Percentiles rank a stretch among this genome's conserved stretches.
These are phyloP conservation scores for Hypercompe scribonia DNA, from an alignment of 2,888 invertebrate genomes.

Conservation along the genomic window DNA sequence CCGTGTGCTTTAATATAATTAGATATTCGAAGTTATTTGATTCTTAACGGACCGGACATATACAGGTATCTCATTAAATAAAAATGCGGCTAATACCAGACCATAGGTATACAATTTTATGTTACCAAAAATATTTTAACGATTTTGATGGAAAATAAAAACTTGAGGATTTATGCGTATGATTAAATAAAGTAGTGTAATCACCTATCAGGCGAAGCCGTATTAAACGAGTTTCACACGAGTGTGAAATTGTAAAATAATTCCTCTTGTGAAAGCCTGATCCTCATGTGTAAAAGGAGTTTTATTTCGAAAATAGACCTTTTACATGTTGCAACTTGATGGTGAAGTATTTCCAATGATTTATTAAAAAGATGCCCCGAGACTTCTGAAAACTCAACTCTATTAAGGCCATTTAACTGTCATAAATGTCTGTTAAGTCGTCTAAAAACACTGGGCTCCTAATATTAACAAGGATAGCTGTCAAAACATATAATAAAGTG, in stretches of 20 bases:
- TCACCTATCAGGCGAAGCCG: not conserved
- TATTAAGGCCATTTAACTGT: not conserved
- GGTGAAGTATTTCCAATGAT: not conserved
- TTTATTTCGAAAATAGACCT: not conserved
- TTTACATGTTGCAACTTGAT: not conserved
- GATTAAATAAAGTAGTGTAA: not conserved
- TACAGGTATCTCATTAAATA: not conserved
- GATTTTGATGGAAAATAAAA: not conserved
- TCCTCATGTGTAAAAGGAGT: no score
- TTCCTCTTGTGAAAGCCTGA: no score
- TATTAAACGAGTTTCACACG: not conserved
- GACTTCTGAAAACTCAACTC: not conserved
- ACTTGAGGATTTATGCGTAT: not conserved
- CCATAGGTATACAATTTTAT: not conserved
- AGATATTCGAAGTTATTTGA: not conserved
- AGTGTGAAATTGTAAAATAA: no score
- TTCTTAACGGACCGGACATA: not conserved
- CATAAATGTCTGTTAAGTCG: not conserved
- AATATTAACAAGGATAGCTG: conserved; percentile 19
- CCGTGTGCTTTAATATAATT: not conserved
- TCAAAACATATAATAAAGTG: conserved; percentile 24
- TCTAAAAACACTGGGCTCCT: conserved; percentile 8
- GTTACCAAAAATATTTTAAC: not conserved
- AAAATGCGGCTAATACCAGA: not conserved
- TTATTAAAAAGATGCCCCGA: no score